Percentiles rank a stretch among this genome's conserved stretches.
Evolutionary conservation across 2,888 invertebrate species (phyloP).

Genomic region (Plagodis dolabraria): DNA sequence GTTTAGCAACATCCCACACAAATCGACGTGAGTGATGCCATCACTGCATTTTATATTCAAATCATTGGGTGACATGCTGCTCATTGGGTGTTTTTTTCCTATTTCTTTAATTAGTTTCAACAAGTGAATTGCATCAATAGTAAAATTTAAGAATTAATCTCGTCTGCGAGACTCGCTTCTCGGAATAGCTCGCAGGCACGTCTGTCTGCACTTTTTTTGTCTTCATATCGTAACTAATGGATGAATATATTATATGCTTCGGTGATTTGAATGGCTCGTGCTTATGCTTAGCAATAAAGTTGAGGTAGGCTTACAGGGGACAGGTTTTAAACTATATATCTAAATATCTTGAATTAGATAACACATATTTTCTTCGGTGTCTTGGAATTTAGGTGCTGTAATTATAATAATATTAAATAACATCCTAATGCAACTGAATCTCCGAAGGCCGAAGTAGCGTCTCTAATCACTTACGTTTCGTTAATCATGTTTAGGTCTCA

Average conservation of each 20-base stretch:
- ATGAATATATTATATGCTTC: conserved; percentile 10
- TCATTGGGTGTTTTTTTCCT: too few species aligned
- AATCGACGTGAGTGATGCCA: too few species aligned
- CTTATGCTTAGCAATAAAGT: neutral
- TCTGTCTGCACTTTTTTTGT: conserved; percentile 12
- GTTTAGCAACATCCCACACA: too few species aligned
- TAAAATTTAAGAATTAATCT: neutral
- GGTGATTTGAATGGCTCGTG: conserved; percentile 8
- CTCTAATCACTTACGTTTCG: too few species aligned
- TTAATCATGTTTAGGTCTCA: too few species aligned
- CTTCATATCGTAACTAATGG: conserved; percentile 3
- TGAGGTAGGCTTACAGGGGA: conserved; percentile 10
- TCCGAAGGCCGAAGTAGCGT: too few species aligned
- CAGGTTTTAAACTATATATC: neutral
- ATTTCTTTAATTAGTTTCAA: neutral
- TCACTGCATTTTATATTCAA: too few species aligned
- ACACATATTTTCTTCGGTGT: neutral
- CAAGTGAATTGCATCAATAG: neutral
- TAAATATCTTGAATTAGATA: neutral
- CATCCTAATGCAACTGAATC: too few species aligned
- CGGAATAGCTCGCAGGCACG: conserved; percentile 4
- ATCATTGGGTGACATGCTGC: too few species aligned
- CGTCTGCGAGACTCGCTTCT: neutral
- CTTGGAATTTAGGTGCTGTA: too few species aligned
- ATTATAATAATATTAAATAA: too few species aligned